Evolutionary conservation across 2,797 vertebrate genomes (phyloP), one percentile per base, ranked within the genome.

Genomic region (Gorsachius magnificus): DNA sequence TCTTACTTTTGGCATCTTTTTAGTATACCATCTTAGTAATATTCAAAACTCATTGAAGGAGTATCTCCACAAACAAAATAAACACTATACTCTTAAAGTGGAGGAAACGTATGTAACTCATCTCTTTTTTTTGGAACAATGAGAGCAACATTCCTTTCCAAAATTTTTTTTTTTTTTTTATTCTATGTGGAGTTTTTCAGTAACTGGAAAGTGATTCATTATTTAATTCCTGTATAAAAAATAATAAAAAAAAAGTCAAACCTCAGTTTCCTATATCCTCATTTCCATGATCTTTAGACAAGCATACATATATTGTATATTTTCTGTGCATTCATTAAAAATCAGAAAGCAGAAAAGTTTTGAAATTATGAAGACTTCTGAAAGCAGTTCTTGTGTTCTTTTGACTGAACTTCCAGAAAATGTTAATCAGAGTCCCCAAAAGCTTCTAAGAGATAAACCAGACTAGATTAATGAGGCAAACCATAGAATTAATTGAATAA

Each of bases 181-280:
- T 41, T 65, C 41, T 29, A 9, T 6, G 8, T 28, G 24, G 24
- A 3, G 7, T 51, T 65, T 51, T 41, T 35, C 53, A 35, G 13
- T 21, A 63, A 68, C 3, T 48, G 6, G 24, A 71, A 63, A 76
- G 4, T 16, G 22, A 57, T n/a, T 4, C 6, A 25, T 57, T 43
- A 48, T 51, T 74, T 65, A 38, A 65, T 82, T 69, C 36, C 6
- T 3, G 3, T 18, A 36, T 46, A 63, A 54, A 69, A 50, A 51
- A 64, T 24, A 1, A 54, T 43, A 64, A 60, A 5, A 38, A 45
- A 11, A 33, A 66, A 31, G 31, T 28, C 7, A 58, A 33, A 57
- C 1, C 1, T 48, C 25, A 26, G 3, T n/a, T 85, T 79, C 1
- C 4, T 58, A 0, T 63, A 9, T n/a, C 22, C n/a, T 21, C 1